A percentile compares a stretch with the other conserved stretches of the same genome.
These are phyloP conservation scores for Pediacus dermestoides DNA, from an alignment of 2,888 invertebrate genomes.

Conservation along the genomic window DNA sequence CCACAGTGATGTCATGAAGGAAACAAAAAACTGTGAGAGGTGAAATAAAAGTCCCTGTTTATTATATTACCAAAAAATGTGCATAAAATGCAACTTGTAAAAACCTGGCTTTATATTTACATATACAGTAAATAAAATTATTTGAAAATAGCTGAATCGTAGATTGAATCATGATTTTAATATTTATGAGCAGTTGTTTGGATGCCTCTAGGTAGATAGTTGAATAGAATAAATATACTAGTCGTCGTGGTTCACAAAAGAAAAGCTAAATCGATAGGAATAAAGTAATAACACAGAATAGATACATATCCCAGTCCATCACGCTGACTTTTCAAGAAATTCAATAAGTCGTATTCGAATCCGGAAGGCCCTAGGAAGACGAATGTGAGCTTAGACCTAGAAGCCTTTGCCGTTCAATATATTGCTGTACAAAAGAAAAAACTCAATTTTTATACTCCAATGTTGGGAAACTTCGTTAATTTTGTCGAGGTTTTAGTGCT, in stretches of 20 bases:
- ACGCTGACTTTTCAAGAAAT: slow-evolving; percentile 43
- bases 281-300: slow-evolving; percentile 47
- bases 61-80: too few species aligned
- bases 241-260: slow-evolving; percentile 24
- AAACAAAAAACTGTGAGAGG: too few species aligned
- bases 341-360: slow-evolving; percentile 41
- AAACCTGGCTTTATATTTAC: too few species aligned
- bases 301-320: slow-evolving; percentile 47
- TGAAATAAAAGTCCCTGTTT: too few species aligned
- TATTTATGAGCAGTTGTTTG: slow-evolving; percentile 32
- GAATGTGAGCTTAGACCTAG: slow-evolving; percentile 37
- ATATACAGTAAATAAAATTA: slow-evolving; percentile 13
- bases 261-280: slow-evolving; percentile 42
- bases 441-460: slow-evolving; percentile 6
- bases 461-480: too few species aligned
- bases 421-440: slow-evolving; percentile 14
- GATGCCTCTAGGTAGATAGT: slow-evolving; percentile 22
- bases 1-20: too few species aligned
- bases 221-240: slow-evolving; percentile 18
- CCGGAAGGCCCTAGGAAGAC: slow-evolving; percentile 37
- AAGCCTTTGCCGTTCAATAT: slow-evolving; percentile 16
- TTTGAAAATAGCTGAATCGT: slow-evolving; percentile 15
- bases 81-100: too few species aligned
- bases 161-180: slow-evolving; percentile 20
- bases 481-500: too few species aligned